Evolutionary conservation across 1,140 invertebrate genomes (phyloP), one percentile per base, ranked within the genome.

Genomic region (Uloborus diversus): DNA sequence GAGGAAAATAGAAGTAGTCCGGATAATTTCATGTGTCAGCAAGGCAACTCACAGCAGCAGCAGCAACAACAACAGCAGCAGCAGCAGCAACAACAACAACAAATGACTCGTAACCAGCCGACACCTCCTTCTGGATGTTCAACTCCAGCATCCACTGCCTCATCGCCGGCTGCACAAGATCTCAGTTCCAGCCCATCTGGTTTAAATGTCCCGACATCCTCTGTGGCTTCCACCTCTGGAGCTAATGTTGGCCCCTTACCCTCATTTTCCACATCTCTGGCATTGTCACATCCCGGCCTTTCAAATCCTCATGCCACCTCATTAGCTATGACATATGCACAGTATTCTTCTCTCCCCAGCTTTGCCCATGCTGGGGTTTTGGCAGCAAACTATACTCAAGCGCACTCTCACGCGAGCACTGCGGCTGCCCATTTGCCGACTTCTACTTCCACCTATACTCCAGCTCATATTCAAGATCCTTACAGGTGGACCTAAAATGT

Each of bases 331-430:
- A 30, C 66, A 30, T 73, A 71, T 64, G 79, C 79, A 47, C 79
- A 80, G 66, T 65, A 71, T 42, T 71, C 79, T 35, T 71, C 79
- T 35, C 68, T 73, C 33, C 76, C 76, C 30, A 79, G 66, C 47
- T 79, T 79, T 62, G 79, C 79, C 59, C 79, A 80, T 57, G 66
- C 79, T 37, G 79, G 68, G 20, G 79, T 73, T 11, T 53, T 80
- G 56, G 66, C 78, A 33, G 66, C 79, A 32, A 71, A 71, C 35
- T 73, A 71, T 35, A 80, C 66, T 32, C 68, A 71, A 65, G 66
- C 79, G 27, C 79, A 80, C 42, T 51, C 68, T 23, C 68, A 73
- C 32, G 57, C 59, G 14, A 65, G 32, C 23, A 71, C 66, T 27
- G 27, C 65, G 30, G 47, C 42, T 51, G 59, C 61, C 32, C 42